phyloP scores from a whole-genome alignment of 2,888 invertebrate species.

The Caradrina clavipalpis region DNA sequence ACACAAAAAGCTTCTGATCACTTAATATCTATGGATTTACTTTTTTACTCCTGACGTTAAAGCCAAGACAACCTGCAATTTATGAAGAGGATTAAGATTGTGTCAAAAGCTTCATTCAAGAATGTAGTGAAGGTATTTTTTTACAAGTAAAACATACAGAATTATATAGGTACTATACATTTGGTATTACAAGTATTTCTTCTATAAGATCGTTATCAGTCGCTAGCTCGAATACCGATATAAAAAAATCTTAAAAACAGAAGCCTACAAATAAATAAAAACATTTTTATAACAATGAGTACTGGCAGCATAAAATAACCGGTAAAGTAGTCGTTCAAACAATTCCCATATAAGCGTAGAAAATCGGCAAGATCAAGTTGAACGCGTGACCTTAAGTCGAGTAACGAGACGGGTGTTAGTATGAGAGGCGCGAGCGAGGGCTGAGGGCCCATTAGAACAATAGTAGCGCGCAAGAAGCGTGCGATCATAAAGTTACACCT shows the following conservation, averaged over 20 bases:
- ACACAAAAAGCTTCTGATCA: slow-evolving; percentile 33
- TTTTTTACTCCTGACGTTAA: slow-evolving; percentile 1
- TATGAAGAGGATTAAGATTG: slow-evolving; percentile 12
- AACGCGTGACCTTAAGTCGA: slow-evolving; percentile 82
- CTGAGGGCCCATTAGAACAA: slow-evolving; percentile 86
- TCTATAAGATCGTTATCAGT: too few relatives aligned
- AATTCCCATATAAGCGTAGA: slow-evolving; percentile 80
- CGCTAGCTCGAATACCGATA: not conserved
- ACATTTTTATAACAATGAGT: slow-evolving; percentile 58
- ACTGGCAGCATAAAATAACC: slow-evolving; percentile 62
- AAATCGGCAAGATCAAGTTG: slow-evolving; percentile 83
- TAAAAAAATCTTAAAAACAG: not conserved
- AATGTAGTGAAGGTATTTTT: not conserved
- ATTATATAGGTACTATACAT: too few relatives aligned
- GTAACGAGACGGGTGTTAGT: slow-evolving; percentile 80
- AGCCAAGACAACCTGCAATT: not conserved
- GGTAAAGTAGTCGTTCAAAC: slow-evolving; percentile 74
- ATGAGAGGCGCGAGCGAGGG: slow-evolving; percentile 73
- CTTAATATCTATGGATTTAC: slow-evolving; percentile 14
- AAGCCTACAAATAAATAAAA: slow-evolving; percentile 53
- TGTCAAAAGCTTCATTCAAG: slow-evolving; percentile 4
- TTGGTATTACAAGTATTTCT: too few relatives aligned
- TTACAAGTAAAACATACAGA: too few relatives aligned
- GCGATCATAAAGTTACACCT: slow-evolving; percentile 87
- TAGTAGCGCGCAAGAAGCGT: slow-evolving; percentile 86